These are phyloP conservation scores for Spicauda simplicius DNA, from an alignment of 2,888 invertebrate species.

Conservation along the genomic window DNA sequence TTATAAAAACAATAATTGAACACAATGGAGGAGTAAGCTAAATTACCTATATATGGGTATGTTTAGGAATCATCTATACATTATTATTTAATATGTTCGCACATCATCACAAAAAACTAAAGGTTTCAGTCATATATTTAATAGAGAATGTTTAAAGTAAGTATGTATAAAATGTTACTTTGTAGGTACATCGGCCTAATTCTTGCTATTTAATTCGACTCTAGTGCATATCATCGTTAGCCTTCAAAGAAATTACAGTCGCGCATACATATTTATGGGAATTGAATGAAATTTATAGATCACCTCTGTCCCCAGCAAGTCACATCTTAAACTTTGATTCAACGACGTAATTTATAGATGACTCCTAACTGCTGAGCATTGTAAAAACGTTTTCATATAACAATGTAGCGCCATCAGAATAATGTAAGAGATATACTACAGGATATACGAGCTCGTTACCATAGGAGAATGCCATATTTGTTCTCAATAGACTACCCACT, in stretches of 20 bases:
- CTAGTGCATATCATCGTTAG: too few species aligned
- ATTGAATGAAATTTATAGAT: too few species aligned
- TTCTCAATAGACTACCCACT: neutral
- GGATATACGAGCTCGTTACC: neutral
- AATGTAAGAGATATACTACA: neutral
- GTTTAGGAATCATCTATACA: neutral
- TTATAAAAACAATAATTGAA: conserved; percentile 20
- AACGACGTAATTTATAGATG: neutral
- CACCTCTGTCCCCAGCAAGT: too few species aligned
- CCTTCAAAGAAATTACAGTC: too few species aligned
- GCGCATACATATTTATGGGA: too few species aligned
- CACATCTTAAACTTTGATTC: neutral
- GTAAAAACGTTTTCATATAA: neutral
- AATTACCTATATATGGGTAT: neutral
- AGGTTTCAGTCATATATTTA: too few species aligned
- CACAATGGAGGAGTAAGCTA: conserved; percentile 12
- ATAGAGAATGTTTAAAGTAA: too few species aligned
- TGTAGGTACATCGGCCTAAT: too few species aligned
- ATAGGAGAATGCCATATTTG: neutral
- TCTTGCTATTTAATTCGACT: too few species aligned
- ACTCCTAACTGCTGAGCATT: neutral
- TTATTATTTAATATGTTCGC: neutral
- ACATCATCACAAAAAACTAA: too few species aligned
- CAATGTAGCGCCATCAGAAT: neutral
- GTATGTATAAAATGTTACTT: too few species aligned